Evolutionary conservation across 1,140 invertebrate genomes (phyloP), one percentile per base, ranked within the genome.

Genomic region (Heliconius hewitsoni): DNA sequence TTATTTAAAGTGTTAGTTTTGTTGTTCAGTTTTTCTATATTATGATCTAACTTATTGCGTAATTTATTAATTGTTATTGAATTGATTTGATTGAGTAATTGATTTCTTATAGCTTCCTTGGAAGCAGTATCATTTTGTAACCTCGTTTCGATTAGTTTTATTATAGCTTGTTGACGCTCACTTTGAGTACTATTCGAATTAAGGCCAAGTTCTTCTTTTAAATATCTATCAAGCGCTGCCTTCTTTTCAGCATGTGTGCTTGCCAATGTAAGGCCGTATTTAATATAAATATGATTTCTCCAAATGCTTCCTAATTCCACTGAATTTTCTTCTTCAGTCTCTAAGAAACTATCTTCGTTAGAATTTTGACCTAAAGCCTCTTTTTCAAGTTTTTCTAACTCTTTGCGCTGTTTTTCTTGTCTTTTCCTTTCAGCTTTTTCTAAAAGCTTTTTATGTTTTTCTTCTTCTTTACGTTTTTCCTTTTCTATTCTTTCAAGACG

Each of bases 261-360:
- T 19, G 84, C 79, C 9, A 83, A 78, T 72, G 77, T 85, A 75
- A 94, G 84, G 23, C 90, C 92, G 74, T 93, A 94, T 71, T 91
- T 91, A 27, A 86, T 71, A 80, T 92, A 92, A n/a, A 94, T 85
- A 37, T 91, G 87, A 71, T 84, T 82, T 82, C 88, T 89, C 90
- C 91, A 93, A 72, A 94, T 84, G 76, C 91, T 88, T 81, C 90
- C 86, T 19, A 93, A 73, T 80, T 93, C 91, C 34, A 89, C 77
- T 11, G 85, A 86, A 70, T 88, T 82, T 70, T 88, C 86, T 78
- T 89, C 88, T 74, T 84, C 81, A 27, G 87, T 89, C 71, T 88
- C 86, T 42, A 82, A 74, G n/a, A 88, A 90, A 76, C 81, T 82
- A 73, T 85, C 84, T 57, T 82, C 77, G 39, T 77, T 50, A 76